Evolutionary conservation across 23 tunicate genomes (phyloP).

Genomic region (Clavelina lepadiformis): DNA sequence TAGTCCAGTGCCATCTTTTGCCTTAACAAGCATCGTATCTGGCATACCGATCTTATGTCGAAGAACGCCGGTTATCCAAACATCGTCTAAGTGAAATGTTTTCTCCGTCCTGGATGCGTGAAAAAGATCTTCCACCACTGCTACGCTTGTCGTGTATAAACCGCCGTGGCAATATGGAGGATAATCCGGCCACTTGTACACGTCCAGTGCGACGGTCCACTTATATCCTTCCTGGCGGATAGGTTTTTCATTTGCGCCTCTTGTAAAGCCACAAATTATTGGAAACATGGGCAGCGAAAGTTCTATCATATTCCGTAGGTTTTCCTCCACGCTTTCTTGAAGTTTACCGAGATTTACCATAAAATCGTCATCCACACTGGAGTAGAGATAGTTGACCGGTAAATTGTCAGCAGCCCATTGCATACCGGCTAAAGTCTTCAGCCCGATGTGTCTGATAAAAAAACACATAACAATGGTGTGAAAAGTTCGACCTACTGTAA

Average conservation of each 20-base stretch:
- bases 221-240: slow-evolving; percentile 14
- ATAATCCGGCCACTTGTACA: slow-evolving; percentile 28
- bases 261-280: background rate
- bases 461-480: no score
- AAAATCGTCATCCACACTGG: slow-evolving; percentile 15
- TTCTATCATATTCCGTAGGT: background rate
- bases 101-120: slow-evolving; percentile 4
- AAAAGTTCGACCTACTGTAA: no score
- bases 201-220: slow-evolving; percentile 4
- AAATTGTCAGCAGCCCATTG: slow-evolving; percentile 20
- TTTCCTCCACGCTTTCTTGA: slow-evolving; percentile 1
- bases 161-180: slow-evolving; percentile 56
- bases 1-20: background rate
- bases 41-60: slow-evolving; percentile 40
- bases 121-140: slow-evolving; percentile 5
- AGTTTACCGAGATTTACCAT: slow-evolving; percentile 4
- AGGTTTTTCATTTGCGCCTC: slow-evolving; percentile 5
- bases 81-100: slow-evolving; percentile 16
- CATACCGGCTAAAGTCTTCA: slow-evolving; percentile 28
- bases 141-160: slow-evolving; percentile 21
- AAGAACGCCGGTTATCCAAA: slow-evolving; percentile 34
- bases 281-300: background rate
- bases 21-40: slow-evolving; percentile 12
- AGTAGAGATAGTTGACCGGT: background rate
- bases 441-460: background rate